Evolutionary conservation across 2,113 vertebrate genomes (phyloP).

Genomic region (Sceloporus undulatus): DNA sequence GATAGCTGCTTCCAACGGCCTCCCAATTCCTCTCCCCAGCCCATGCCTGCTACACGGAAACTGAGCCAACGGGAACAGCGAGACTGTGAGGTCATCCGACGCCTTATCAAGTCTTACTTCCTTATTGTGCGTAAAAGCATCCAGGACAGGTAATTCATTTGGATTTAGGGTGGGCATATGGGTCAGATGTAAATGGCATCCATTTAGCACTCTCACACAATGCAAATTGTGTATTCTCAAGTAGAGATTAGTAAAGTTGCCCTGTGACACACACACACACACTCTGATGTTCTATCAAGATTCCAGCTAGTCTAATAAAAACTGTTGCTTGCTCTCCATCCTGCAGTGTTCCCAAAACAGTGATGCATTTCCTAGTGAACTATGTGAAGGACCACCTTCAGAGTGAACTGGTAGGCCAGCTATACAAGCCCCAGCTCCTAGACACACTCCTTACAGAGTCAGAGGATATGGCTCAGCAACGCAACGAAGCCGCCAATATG

Average conservation of each 20-base stretch:
- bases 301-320: not conserved
- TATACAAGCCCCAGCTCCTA: conserved; percentile 82
- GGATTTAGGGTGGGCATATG: too few relatives aligned
- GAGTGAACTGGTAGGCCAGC: conserved; percentile 86
- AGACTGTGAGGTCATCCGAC: conserved; percentile 87
- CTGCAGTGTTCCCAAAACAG: conserved; percentile 85
- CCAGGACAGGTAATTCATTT: conserved; percentile 81
- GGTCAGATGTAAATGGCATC: not conserved
- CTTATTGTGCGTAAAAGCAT: conserved; percentile 88
- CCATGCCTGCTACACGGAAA: conserved; percentile 77
- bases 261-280: not conserved
- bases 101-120: conserved; percentile 86
- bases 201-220: not conserved
- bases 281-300: not conserved
- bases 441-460: conserved; percentile 84
- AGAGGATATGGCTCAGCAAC: conserved; percentile 84
- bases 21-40: conserved; percentile 61
- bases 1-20: not conserved
- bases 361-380: conserved; percentile 89
- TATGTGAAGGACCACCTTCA: conserved; percentile 86
- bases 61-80: conserved; percentile 81
- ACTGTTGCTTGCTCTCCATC: not conserved
- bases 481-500: conserved; percentile 83
- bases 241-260: not conserved
- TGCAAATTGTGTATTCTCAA: not conserved